Percentiles rank a stretch among this genome's conserved stretches.
Evolutionary conservation across 2,113 vertebrate species (phyloP).

Genomic region (Neogobius melanostomus): DNA sequence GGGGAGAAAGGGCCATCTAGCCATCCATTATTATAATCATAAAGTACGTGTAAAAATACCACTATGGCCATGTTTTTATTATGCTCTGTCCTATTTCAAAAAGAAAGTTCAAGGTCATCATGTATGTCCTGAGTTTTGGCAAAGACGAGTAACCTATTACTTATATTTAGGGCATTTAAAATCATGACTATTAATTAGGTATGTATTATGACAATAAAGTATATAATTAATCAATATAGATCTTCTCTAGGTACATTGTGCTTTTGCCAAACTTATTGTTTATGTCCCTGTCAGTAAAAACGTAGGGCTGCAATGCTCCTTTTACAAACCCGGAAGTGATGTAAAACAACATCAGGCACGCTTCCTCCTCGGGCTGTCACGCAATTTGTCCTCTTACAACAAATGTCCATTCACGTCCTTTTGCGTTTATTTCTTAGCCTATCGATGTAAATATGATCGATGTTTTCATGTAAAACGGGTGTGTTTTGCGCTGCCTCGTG

Average conservation of each 20-base stretch:
- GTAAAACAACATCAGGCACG: conserved; percentile 14
- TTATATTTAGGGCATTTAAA: not conserved
- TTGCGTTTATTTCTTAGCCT: not conserved
- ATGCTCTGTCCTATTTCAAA: not conserved
- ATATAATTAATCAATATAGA: not conserved
- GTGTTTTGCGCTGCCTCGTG: not conserved
- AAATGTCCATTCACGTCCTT: not conserved
- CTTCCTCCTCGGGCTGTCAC: not conserved
- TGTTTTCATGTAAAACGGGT: not conserved
- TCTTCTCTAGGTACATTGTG: not conserved
- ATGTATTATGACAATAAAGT: not conserved
- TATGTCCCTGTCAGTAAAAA: conserved; percentile 6
- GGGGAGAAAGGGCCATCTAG: not conserved
- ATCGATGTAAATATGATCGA: not conserved
- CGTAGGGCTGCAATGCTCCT: not conserved
- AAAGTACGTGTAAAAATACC: not conserved
- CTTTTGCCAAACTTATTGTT: not conserved
- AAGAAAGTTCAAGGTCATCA: not conserved
- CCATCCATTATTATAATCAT: not conserved
- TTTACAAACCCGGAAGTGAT: conserved; percentile 42
- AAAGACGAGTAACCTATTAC: not conserved
- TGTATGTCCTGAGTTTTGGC: not conserved
- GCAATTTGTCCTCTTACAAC: not conserved
- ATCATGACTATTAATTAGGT: not conserved
- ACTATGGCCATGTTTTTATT: not conserved